A percentile compares a stretch with the other conserved stretches of the same genome.
Evolutionary conservation across 2,888 invertebrate genomes (phyloP).

Genomic region (Siphonodentalium dalli): DNA sequence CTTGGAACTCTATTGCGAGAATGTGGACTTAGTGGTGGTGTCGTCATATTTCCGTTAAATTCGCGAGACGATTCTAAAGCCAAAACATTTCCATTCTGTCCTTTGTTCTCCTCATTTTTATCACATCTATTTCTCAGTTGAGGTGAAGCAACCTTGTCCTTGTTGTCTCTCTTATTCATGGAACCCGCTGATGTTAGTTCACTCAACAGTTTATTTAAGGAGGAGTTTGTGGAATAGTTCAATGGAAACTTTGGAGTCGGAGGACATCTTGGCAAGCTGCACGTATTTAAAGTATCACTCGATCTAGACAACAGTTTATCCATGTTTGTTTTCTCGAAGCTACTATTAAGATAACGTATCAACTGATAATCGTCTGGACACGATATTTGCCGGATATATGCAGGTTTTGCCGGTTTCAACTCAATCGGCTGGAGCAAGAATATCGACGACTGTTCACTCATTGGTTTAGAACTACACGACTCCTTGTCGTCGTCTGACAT

Average conservation of each 20-base stretch:
- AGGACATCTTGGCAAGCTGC: slow-evolving; percentile 46
- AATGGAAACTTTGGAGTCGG: slow-evolving; percentile 55
- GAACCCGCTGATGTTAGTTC: slow-evolving; percentile 37
- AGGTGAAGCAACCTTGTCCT: too few relatives aligned
- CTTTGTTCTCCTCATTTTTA: too few relatives aligned
- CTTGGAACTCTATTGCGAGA: too few relatives aligned
- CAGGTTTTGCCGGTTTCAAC: slow-evolving; percentile 44
- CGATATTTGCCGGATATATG: slow-evolving; percentile 45
- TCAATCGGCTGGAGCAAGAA: slow-evolving; percentile 52
- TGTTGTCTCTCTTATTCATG: too few relatives aligned
- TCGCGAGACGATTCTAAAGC: neutral
- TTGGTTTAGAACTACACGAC: slow-evolving; percentile 47
- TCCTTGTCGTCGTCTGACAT: slow-evolving; percentile 49
- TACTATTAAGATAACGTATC: slow-evolving; percentile 30
- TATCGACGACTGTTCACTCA: slow-evolving; percentile 54
- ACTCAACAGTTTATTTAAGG: slow-evolving; percentile 48
- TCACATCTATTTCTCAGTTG: too few relatives aligned
- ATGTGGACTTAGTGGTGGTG: too few relatives aligned
- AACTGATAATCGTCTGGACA: slow-evolving; percentile 37
- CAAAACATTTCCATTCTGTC: too few relatives aligned
- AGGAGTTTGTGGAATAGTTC: slow-evolving; percentile 39
- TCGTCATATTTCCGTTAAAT: too few relatives aligned
- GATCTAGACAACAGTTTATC: slow-evolving; percentile 46
- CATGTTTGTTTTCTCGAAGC: slow-evolving; percentile 34
- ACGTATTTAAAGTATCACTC: slow-evolving; percentile 45